A percentile compares a stretch with the other conserved stretches of the same genome.
These are phyloP conservation scores for Stenoptilia bipunctidactyla DNA, from an alignment of 2,888 invertebrate species.

Conservation along the genomic window DNA sequence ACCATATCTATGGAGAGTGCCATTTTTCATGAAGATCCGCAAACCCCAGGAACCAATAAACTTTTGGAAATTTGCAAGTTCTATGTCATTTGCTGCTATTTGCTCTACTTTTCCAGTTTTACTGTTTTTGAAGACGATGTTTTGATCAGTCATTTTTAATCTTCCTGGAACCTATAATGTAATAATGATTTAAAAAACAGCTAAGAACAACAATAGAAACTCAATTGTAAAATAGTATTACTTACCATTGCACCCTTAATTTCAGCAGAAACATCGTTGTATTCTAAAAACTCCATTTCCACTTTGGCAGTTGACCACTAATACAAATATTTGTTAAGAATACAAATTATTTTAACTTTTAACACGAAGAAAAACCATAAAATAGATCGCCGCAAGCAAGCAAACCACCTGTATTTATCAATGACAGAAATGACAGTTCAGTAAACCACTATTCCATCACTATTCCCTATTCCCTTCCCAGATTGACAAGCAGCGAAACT, in stretches of 20 bases:
- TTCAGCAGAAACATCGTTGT: conserved; percentile 86
- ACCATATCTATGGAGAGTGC: conserved; percentile 89
- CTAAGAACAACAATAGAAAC: conserved; percentile 6
- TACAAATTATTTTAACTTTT: no score
- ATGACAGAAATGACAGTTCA: no score
- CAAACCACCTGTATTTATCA: no score
- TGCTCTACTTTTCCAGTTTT: conserved; percentile 98
- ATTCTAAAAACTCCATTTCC: conserved; percentile 91
- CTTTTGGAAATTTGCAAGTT: conserved; percentile 91
- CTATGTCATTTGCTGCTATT: conserved; percentile 86
- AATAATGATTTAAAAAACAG: conserved; percentile 1
- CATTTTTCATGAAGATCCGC: conserved; percentile 90
- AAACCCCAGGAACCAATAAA: conserved; percentile 93
- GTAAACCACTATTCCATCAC: no score
- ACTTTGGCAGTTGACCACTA: no score
- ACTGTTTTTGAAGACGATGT: conserved; percentile 92
- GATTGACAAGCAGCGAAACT: no score
- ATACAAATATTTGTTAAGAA: no score
- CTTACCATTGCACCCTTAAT: conserved; percentile 89
- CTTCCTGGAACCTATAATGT: conserved; percentile 85
- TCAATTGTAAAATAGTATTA: conserved; percentile 15
- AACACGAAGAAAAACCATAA: no score
- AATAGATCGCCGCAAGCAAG: no score
- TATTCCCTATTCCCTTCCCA: no score
- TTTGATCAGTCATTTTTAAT: conserved; percentile 91